Evolutionary conservation across 2,888 invertebrate species (phyloP).

Genomic region (Agelastica alni): DNA sequence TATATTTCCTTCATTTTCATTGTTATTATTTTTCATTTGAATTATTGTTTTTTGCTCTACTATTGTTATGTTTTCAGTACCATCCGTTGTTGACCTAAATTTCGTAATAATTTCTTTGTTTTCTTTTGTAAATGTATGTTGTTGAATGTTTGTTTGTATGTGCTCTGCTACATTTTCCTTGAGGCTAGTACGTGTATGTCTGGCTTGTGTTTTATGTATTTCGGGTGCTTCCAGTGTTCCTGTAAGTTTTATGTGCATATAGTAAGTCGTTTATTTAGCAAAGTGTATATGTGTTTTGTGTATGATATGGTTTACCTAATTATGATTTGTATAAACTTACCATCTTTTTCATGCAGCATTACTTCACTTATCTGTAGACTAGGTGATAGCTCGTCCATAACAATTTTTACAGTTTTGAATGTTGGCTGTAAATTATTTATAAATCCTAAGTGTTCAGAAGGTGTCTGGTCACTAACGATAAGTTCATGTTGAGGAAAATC

Average conservation of each 20-base stretch:
- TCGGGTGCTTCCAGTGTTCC: constrained; percentile 53
- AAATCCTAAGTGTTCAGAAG: constrained; percentile 58
- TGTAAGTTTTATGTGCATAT: constrained; percentile 47
- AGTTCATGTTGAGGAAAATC: constrained; percentile 54
- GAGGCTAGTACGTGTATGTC: constrained; percentile 50
- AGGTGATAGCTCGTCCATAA: constrained; percentile 52
- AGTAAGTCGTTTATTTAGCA: constrained; percentile 25
- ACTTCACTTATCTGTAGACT: constrained; percentile 58
- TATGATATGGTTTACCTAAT: constrained; percentile 32
- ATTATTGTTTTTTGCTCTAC: constrained; percentile 64
- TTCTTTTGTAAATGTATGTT: constrained; percentile 57
- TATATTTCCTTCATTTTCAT: constrained; percentile 54
- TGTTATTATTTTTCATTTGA: constrained; percentile 47
- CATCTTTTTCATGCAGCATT: constrained; percentile 57
- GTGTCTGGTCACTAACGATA: constrained; percentile 58
- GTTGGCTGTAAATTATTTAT: constrained; percentile 54
- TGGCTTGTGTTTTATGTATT: constrained; percentile 54
- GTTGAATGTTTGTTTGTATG: constrained; percentile 49
- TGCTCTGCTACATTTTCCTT: constrained; percentile 50
- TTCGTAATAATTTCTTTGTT: constrained; percentile 65
- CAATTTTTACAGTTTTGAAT: constrained; percentile 55
- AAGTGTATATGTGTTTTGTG: constrained; percentile 33
- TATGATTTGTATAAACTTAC: constrained; percentile 53
- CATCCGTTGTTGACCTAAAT: constrained; percentile 60
- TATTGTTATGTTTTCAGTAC: constrained; percentile 61